phyloP scores from a whole-genome alignment of 2,113 vertebrate genomes.

The Cheirogaleus medius region DNA sequence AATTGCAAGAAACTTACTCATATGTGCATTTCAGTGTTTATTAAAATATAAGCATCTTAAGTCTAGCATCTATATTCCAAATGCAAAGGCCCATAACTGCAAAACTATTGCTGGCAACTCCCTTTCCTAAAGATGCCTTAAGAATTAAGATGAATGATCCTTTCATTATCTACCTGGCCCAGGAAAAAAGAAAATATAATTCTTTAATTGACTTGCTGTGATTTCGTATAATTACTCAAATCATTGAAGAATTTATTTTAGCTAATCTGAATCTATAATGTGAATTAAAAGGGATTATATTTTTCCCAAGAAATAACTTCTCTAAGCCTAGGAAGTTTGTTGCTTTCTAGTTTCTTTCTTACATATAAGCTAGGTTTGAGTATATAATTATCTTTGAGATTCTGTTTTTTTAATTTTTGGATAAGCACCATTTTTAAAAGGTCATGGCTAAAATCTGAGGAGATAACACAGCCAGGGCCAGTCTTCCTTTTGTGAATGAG shows the following conservation, averaged over 20 bases:
- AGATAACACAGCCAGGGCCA: not conserved
- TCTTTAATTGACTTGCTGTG: not conserved
- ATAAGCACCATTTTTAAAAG: not conserved
- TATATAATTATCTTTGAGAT: not conserved
- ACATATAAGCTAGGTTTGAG: not conserved
- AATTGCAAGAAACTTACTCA: not conserved
- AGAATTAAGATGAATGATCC: not conserved
- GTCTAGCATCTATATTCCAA: not conserved
- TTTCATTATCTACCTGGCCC: not conserved
- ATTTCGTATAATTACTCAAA: not conserved
- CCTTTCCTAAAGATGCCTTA: not conserved
- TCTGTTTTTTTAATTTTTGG: not conserved
- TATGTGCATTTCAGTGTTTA: not conserved
- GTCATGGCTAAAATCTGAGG: not conserved
- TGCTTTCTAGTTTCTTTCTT: not conserved
- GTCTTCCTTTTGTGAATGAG: not conserved
- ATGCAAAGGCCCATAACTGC: not conserved
- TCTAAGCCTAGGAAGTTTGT: not conserved
- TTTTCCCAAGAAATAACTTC: not conserved
- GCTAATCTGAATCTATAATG: not conserved
- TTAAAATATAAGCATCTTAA: not conserved
- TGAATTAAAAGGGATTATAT: not conserved
- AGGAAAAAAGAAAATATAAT: not conserved
- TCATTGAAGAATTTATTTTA: not conserved
- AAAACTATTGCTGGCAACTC: not conserved